Conservation (phyloP, 2,113 vertebrate species). For the Trematocara unimaculatum region DNA sequence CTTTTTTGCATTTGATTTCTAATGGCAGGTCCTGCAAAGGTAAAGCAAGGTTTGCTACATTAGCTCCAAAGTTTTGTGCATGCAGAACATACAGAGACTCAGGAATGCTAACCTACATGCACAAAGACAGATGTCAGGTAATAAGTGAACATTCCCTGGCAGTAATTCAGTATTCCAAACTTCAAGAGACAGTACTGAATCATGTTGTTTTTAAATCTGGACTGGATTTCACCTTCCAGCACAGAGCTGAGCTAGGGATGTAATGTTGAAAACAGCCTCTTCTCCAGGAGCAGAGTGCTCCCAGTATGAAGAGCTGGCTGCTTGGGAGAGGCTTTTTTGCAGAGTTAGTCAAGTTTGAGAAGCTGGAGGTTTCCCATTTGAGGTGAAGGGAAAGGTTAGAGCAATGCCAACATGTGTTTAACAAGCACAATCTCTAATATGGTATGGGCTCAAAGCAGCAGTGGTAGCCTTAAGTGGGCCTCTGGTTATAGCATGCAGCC, state of each 20-base stretch:
- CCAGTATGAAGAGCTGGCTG: not conserved
- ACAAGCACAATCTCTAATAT: not conserved
- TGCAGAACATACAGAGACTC: not conserved
- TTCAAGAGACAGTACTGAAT: not conserved
- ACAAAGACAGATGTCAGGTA: conserved; percentile 36
- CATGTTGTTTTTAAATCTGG: not conserved
- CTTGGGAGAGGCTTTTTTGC: not conserved
- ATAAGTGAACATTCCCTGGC: conserved; percentile 14
- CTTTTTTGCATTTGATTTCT: conserved; percentile 24
- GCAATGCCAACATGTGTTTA: not conserved
- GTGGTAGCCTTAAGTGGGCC: not conserved
- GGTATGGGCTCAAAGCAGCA: not conserved
- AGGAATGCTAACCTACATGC: conserved; percentile 23
- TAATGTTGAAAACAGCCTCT: not conserved
- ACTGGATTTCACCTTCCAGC: not conserved
- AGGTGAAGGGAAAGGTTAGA: not conserved
- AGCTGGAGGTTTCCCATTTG: not conserved
- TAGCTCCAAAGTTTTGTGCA: not conserved
- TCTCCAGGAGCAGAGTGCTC: not conserved
- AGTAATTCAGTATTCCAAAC: not conserved
- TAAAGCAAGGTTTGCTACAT: not conserved
- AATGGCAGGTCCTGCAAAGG: not conserved
- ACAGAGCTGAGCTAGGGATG: not conserved
- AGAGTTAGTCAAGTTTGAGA: not conserved
- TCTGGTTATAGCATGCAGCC: not conserved